Evolutionary conservation across 2,888 invertebrate species (phyloP), one percentile per base, ranked within the genome.

Genomic region (Nymphalis c-album): DNA sequence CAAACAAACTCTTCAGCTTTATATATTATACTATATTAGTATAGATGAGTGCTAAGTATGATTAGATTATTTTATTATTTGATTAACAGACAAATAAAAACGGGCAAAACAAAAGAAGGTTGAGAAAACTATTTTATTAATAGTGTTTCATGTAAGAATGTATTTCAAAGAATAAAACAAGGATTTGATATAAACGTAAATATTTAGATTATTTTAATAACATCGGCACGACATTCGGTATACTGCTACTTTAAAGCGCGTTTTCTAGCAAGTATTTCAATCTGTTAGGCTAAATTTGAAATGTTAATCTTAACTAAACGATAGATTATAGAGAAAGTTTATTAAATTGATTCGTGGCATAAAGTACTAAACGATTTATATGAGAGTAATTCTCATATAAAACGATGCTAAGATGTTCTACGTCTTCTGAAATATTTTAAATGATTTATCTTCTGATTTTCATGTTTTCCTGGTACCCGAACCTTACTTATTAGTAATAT

Each of bases 241-340:
- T 31, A 7, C 17, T 17, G 17, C 31, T n/a, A 31, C 53, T 16
- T 26, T 31, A 26, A 51, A 51, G 18, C 26, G 26, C 26, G 26
- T 55, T 22, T 31, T 16, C 53, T 31, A 50, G 20, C 53, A 31
- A 17, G 31, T 55, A 26, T 53, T 51, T 53, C 17, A 26, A 26
- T 22, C 26, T 31, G 26, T 6, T 22, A 7, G 31, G 17, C 31
- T 18, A 20, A 18, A 20, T 10, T 50, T 17, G 17, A 26, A 26
- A 26, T 53, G 26, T 26, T 31, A 55, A 55, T 31, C 53, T 31
- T 7, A 55, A 55, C 31, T 55, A 55, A 55, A 31, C 26, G 53
- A 31, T 7, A 7, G 17, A 55, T 53, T 22, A 55, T 7, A 31
- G 31, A 7, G 53, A 55, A 31, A 55, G 26, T 55, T 31, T 55